Percentiles rank a stretch among this genome's conserved stretches.
phyloP scores from a whole-genome alignment of 2,113 vertebrate species.

The Potamarius usumacintae region DNA sequence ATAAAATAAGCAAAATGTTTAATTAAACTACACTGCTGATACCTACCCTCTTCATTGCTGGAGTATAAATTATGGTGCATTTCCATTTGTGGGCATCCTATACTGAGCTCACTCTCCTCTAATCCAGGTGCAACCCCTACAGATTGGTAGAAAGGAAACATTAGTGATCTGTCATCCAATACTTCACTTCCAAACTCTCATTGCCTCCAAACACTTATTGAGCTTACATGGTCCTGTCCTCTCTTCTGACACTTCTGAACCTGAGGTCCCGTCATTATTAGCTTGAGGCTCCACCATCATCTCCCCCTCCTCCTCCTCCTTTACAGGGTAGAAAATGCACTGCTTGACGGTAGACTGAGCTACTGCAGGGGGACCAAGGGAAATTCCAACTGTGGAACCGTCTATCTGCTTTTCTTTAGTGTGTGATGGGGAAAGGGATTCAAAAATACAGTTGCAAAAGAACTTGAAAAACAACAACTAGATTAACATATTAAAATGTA shows the following conservation, averaged over 20 bases:
- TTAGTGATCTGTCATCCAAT: neutral
- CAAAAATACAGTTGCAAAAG: neutral
- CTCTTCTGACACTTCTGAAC: conserved; percentile 33
- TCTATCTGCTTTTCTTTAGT: conserved; percentile 24
- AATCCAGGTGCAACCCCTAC: conserved; percentile 39
- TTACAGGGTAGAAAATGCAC: conserved; percentile 75
- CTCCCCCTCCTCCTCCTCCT: conserved; percentile 73
- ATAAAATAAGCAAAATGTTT: neutral
- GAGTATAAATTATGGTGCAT: conserved; percentile 49
- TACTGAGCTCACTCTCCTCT: conserved; percentile 54
- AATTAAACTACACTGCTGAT: neutral
- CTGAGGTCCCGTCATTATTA: conserved; percentile 37
- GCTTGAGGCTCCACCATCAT: conserved; percentile 59
- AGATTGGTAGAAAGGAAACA: conserved; percentile 37
- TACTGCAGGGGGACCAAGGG: conserved; percentile 18
- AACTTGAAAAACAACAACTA: neutral
- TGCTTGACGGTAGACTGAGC: conserved; percentile 64
- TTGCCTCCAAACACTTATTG: neutral
- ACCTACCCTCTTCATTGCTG: conserved; percentile 61
- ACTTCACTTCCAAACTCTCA: neutral
- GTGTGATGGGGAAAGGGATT: neutral
- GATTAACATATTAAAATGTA: neutral
- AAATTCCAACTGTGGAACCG: conserved; percentile 6
- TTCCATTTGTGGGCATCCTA: conserved; percentile 49
- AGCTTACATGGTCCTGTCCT: conserved; percentile 44